phyloP scores from a whole-genome alignment of 2,888 invertebrate species.

The Zaprionus bogoriensis region DNA sequence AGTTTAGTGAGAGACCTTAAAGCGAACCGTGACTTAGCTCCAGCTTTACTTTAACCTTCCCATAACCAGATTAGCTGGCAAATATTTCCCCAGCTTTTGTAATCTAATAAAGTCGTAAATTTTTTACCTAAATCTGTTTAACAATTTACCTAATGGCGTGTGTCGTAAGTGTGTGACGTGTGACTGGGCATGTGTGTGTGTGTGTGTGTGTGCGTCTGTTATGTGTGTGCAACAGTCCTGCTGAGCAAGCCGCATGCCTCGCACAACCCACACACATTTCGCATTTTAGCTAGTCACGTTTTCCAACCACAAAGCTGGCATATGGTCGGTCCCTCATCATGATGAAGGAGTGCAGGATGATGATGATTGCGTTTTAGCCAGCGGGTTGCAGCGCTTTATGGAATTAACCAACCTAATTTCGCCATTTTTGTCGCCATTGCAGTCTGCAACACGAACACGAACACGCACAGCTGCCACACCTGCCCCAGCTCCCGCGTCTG shows the following conservation, averaged over 20 bases:
- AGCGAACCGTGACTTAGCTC: not conserved
- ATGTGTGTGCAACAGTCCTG: not conserved
- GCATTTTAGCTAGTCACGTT: slow-evolving; percentile 33
- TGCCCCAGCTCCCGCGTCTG: not conserved
- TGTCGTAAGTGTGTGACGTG: not conserved
- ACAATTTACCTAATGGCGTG: slow-evolving; percentile 43
- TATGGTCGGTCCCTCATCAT: slow-evolving; percentile 6
- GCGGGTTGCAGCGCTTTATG: slow-evolving; percentile 34
- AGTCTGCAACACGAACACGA: not conserved
- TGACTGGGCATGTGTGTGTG: not conserved
- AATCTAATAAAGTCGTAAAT: slow-evolving; percentile 7
- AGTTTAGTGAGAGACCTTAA: no score
- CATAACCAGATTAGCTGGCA: not conserved
- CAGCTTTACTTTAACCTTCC: not conserved
- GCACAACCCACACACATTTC: slow-evolving; percentile 2
- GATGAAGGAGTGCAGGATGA: slow-evolving; percentile 7
- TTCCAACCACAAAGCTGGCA: slow-evolving; percentile 27
- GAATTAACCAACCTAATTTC: slow-evolving; percentile 59
- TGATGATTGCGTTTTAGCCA: slow-evolving; percentile 14
- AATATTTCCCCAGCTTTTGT: not conserved
- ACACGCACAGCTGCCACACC: not conserved
- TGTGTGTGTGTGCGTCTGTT: not conserved
- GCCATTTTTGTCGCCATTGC: slow-evolving; percentile 44
- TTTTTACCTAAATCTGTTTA: slow-evolving; percentile 29
- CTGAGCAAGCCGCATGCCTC: slow-evolving; percentile 1